These are phyloP conservation scores for Cyprinus carpio DNA, from an alignment of 2,113 vertebrate genomes.

Conservation along the genomic window DNA sequence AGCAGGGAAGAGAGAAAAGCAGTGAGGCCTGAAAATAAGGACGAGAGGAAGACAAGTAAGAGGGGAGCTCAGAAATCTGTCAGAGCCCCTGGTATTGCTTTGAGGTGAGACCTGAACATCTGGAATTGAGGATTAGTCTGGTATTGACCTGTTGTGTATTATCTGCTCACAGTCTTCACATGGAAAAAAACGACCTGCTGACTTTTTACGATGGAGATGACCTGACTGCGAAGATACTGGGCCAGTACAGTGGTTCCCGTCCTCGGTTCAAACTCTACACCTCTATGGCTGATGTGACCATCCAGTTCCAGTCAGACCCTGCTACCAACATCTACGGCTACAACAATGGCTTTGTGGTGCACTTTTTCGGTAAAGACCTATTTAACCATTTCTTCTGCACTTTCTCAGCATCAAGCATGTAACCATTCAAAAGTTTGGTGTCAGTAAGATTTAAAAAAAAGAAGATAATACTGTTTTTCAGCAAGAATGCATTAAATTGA, in stretches of 20 bases:
- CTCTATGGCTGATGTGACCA: conserved; percentile 88
- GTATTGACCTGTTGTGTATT: conserved; percentile 12
- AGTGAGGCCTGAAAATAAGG: not conserved
- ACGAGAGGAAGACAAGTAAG: conserved; percentile 3
- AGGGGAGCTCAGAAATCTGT: not conserved
- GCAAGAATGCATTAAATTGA: no score
- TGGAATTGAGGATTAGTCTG: not conserved
- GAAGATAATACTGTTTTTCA: no score
- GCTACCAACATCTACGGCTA: conserved; percentile 84
- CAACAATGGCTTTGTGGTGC: conserved; percentile 89
- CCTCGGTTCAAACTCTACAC: conserved; percentile 90
- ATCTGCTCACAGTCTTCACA: conserved; percentile 77
- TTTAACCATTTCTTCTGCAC: not conserved
- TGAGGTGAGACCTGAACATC: not conserved
- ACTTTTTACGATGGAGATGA: conserved; percentile 94
- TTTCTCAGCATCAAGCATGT: not conserved
- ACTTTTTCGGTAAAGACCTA: conserved; percentile 87
- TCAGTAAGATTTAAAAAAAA: no score
- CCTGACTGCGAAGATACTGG: conserved; percentile 88
- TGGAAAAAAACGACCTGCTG: conserved; percentile 85
- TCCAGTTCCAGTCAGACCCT: conserved; percentile 95
- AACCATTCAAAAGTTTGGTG: no score
- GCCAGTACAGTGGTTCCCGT: conserved; percentile 85
- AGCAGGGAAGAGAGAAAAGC: not conserved
- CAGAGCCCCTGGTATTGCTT: not conserved